A percentile compares a stretch with the other conserved stretches of the same genome.
Conservation (phyloP, 2,113 vertebrate species). For the Cyrtonyx montezumae region DNA sequence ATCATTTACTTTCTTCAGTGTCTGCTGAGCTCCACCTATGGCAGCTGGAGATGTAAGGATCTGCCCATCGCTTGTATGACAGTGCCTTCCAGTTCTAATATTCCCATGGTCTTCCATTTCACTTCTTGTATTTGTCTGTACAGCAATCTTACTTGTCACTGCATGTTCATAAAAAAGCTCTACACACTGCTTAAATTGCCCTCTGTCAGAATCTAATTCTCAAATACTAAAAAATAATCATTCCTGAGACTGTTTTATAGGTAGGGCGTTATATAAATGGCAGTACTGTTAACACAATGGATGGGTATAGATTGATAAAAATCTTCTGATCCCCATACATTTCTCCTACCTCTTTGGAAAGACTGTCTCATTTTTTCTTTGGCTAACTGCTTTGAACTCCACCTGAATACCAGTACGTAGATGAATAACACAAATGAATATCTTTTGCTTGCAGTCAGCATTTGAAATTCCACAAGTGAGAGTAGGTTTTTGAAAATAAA, state of each 20-base stretch:
- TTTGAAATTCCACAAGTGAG: slow-evolving; percentile 27
- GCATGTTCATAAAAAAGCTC: slow-evolving; percentile 10
- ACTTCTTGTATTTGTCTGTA: not conserved
- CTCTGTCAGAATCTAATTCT: not conserved
- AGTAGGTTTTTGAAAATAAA: not conserved
- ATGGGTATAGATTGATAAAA: not conserved
- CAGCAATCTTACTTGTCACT: slow-evolving; percentile 21
- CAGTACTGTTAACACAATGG: not conserved
- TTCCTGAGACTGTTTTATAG: not conserved
- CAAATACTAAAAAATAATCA: slow-evolving; percentile 45
- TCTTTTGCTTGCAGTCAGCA: not conserved
- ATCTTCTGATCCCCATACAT: not conserved
- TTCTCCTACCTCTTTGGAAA: not conserved
- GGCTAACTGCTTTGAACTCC: not conserved
- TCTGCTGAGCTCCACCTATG: not conserved
- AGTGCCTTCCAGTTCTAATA: not conserved
- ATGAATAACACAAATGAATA: not conserved
- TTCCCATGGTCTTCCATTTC: slow-evolving; percentile 10
- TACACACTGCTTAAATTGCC: not conserved
- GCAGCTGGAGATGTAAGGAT: not conserved
- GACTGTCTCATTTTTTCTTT: not conserved
- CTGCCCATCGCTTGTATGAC: accelerated
- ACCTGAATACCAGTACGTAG: not conserved
- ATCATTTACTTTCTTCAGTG: not conserved
- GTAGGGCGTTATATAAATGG: not conserved